Base-by-base conservation (phyloP, 2,113 vertebrate species). In the Charadrius vociferus region DNA sequence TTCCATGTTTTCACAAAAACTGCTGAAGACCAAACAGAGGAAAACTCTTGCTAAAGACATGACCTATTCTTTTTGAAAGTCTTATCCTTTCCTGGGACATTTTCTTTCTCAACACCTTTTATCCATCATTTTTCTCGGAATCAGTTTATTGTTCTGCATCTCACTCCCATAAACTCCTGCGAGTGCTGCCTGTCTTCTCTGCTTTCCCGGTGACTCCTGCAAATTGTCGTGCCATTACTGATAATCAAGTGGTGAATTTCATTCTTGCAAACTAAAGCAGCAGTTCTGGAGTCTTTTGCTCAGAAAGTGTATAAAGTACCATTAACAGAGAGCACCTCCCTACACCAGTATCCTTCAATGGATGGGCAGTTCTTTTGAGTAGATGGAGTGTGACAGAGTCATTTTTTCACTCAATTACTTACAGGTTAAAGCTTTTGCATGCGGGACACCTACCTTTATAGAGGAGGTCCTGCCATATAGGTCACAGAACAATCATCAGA, bases 241-340 rank as follows among this genome's bases (percentile, higher is more conserved):
- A 61, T 18, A 41, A 30, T 29, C 4, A 88, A 66, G 19, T 49
- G 37, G 17, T 39, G 14, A 75, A 65, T 73, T 62, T 87, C 4
- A 37, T 6, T 84, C 77, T 79, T 74, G 14, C 10, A 78, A 79
- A 79, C 29, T 49, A 85, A 78, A 74, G 29, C 32, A 78, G 39
- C 26, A 74, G 24, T 52, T 86, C 29, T 52, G n/a, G 22, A 92
- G 16, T 55, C 36, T 58, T 62, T 66, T 22, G 16, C 26, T 55
- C 55, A 41, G 45, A 61, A 58, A 49, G 2, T 0, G 0, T 22
- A 17, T 43, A 47, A 88, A 77, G 12, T 41, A n/a, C 4, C 0
- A 2, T 3, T 74, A 58, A 24, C 1, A 0, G 43, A 79, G 30
- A 91, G 14, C n/a, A 14, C 7, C 2, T 89, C 52, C 56, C 29